Conservation (phyloP, 2,888 invertebrate species). For the Amitus sp. region DNA sequence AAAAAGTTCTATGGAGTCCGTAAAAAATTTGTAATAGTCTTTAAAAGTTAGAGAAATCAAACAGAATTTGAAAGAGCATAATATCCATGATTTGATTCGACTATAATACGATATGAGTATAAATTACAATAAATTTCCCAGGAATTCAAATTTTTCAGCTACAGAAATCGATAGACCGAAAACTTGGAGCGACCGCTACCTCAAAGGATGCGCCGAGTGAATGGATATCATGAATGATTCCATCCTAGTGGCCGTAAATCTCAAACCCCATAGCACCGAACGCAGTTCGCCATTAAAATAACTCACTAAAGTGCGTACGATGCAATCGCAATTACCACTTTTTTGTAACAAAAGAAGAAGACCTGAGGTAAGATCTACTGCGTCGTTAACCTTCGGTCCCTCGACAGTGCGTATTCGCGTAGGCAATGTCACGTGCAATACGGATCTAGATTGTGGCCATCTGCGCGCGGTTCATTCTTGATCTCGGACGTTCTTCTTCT, state of each 20-base stretch:
- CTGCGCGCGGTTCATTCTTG: conserved; percentile 15
- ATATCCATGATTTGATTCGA: no score
- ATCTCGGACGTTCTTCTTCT: background rate
- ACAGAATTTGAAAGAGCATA: no score
- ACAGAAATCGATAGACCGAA: no score
- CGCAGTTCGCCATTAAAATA: conserved; percentile 36
- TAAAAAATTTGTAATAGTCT: no score
- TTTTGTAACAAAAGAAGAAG: conserved; percentile 14
- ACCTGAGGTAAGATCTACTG: conserved; percentile 17
- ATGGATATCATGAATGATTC: conserved; percentile 35
- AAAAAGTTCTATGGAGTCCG: no score
- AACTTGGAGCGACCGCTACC: no score
- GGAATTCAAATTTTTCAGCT: no score
- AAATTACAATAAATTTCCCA: no score
- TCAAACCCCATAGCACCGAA: conserved; percentile 13
- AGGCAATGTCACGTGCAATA: conserved; percentile 19
- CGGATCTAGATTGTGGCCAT: conserved; percentile 26
- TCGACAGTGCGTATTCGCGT: conserved; percentile 23
- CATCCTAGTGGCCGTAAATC: conserved; percentile 26
- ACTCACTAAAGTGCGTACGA: conserved; percentile 27
- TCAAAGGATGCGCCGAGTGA: conserved; percentile 22
- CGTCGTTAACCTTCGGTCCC: conserved; percentile 38
- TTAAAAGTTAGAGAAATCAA: no score
- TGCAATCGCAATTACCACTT: conserved; percentile 37
- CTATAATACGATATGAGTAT: no score